Evolutionary conservation across 2,888 invertebrate genomes (phyloP).

Genomic region (Latrodectus hesperus): DNA sequence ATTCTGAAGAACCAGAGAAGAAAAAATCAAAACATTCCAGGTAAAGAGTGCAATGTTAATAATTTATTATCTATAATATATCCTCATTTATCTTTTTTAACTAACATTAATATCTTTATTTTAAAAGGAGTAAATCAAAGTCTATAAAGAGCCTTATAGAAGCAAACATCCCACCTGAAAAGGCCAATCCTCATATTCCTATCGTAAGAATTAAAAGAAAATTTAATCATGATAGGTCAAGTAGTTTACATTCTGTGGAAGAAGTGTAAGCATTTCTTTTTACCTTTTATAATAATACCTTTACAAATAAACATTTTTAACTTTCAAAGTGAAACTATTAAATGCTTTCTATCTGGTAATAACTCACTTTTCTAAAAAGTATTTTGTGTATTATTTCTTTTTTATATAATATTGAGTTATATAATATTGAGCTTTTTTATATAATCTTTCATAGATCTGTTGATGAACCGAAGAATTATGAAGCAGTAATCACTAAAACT

Average conservation of each 20-base stretch:
- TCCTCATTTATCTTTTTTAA: not conserved
- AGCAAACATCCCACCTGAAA: conserved; percentile 45
- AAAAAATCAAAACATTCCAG: conserved; percentile 69
- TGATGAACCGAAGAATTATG: conserved; percentile 36
- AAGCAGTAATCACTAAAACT: conserved; percentile 28
- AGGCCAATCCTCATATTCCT: conserved; percentile 56
- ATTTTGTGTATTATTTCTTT: too few relatives aligned
- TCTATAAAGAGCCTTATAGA: conserved; percentile 42
- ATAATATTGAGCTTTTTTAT: too few relatives aligned
- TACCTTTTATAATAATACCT: not conserved
- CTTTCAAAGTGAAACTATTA: not conserved
- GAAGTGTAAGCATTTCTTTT: conserved; percentile 57
- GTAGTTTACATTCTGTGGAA: conserved; percentile 61
- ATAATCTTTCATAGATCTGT: conserved; percentile 27
- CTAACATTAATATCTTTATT: not conserved
- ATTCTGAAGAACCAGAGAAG: conserved; percentile 66
- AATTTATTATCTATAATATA: not conserved
- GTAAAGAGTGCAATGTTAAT: conserved; percentile 18
- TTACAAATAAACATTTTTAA: not conserved
- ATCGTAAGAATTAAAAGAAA: conserved; percentile 65
- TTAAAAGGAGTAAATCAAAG: conserved; percentile 47
- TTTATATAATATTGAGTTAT: too few relatives aligned
- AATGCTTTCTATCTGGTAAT: too few relatives aligned
- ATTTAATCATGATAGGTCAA: conserved; percentile 54
- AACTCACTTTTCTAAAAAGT: too few relatives aligned